Conservation (phyloP, 2,888 invertebrate species). For the Perdita meconis region DNA sequence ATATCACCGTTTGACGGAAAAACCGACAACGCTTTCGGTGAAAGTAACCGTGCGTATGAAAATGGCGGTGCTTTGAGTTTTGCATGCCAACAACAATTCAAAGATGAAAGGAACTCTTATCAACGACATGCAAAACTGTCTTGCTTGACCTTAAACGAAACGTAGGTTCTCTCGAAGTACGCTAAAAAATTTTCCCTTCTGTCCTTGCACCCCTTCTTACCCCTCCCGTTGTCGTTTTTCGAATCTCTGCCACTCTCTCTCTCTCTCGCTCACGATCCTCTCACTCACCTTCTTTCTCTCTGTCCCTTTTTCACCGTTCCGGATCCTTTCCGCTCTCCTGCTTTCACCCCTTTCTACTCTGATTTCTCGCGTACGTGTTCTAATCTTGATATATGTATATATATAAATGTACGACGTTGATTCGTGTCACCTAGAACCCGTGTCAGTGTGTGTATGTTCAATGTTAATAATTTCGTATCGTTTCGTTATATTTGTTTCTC, state of each 20-base stretch:
- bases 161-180: constrained; percentile 64
- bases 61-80: constrained; percentile 13
- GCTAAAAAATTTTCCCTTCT: constrained; percentile 57
- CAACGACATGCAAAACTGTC: constrained; percentile 34
- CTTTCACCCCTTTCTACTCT: constrained; percentile 5
- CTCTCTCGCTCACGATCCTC: constrained; percentile 20
- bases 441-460: constrained; percentile 48
- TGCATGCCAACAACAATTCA: constrained; percentile 20
- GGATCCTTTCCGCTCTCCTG: background rate
- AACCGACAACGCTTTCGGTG: background rate
- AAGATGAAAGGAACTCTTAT: constrained; percentile 46
- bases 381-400: constrained; percentile 70
- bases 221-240: constrained; percentile 9
- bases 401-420: constrained; percentile 72
- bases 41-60: background rate
- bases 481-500: too few relatives aligned
- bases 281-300: background rate
- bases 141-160: constrained; percentile 57
- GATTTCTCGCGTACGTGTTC: constrained; percentile 63
- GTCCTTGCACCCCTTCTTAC: constrained; percentile 16
- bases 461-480: constrained; percentile 45
- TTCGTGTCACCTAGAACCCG: constrained; percentile 63
- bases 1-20: background rate
- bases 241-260: constrained; percentile 16
- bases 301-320: background rate